A percentile compares a stretch with the other conserved stretches of the same genome.
Conservation (phyloP, 2,113 vertebrate genomes). For the Camelus dromedarius region DNA sequence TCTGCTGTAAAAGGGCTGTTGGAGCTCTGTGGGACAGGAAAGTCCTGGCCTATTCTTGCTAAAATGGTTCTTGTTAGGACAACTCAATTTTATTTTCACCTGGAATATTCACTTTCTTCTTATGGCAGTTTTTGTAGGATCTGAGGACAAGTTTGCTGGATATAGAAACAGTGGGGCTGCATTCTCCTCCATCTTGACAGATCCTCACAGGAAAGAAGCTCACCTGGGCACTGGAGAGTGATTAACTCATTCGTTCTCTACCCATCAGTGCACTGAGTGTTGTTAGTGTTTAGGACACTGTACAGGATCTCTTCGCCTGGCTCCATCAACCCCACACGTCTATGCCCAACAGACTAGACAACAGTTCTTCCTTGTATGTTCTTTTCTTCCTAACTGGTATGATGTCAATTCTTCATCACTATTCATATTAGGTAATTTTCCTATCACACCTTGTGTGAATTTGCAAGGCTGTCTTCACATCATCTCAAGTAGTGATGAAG, state of each 20-base stretch:
- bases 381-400: not conserved
- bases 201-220: not conserved
- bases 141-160: not conserved
- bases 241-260: not conserved
- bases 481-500: not conserved
- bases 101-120: not conserved
- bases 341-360: not conserved
- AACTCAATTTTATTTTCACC: not conserved
- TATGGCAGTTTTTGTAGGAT: not conserved
- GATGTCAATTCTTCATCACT: not conserved
- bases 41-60: not conserved
- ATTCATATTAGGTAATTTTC: not conserved
- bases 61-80: not conserved
- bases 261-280: not conserved
- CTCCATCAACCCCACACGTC: not conserved
- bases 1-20: not conserved
- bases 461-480: not conserved
- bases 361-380: accelerated
- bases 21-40: not conserved
- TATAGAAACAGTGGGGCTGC: accelerated
- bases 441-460: not conserved
- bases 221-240: not conserved
- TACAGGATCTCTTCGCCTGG: accelerated
- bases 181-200: not conserved
- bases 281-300: not conserved